These are phyloP conservation scores for Laticauda colubrina DNA, from an alignment of 2,113 vertebrate species.

Conservation along the genomic window DNA sequence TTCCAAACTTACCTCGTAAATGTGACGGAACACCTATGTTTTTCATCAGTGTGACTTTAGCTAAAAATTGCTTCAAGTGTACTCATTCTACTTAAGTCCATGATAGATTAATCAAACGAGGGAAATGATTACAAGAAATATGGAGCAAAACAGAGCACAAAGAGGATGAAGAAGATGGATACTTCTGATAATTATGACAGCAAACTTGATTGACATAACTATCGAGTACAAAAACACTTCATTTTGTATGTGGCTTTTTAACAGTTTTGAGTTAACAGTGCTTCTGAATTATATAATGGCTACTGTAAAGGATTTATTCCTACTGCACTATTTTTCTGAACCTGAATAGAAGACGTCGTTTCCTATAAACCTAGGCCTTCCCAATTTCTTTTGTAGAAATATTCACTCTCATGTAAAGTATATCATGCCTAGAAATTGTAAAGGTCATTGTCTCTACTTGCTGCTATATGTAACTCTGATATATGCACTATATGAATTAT, in stretches of 20 bases:
- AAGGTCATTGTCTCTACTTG: constrained; percentile 50
- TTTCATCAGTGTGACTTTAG: constrained; percentile 34
- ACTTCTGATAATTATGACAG: constrained; percentile 34
- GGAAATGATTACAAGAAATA: constrained; percentile 1
- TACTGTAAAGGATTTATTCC: constrained; percentile 35
- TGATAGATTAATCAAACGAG: constrained; percentile 38
- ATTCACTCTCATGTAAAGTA: constrained; percentile 27
- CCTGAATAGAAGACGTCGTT: constrained; percentile 25
- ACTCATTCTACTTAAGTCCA: constrained; percentile 53
- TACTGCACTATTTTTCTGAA: constrained; percentile 33
- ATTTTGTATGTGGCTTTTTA: constrained; percentile 10
- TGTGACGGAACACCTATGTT: constrained; percentile 40
- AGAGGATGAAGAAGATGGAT: constrained; percentile 45
- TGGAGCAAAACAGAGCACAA: constrained; percentile 58
- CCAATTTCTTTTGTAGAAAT: constrained; percentile 40
- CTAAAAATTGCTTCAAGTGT: constrained; percentile 35
- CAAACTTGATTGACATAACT: constrained; percentile 36
- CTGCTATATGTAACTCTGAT: constrained; percentile 54
- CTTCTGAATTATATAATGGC: constrained; percentile 41
- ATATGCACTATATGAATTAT: constrained; percentile 60
- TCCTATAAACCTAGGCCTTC: constrained; percentile 21
- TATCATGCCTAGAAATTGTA: constrained; percentile 48
- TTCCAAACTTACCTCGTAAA: constrained; percentile 90
- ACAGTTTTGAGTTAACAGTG: constrained; percentile 20
- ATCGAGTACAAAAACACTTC: constrained; percentile 30